Evolutionary conservation across 2,113 vertebrate genomes (phyloP).

Genomic region (Odontophorus gujanensis): DNA sequence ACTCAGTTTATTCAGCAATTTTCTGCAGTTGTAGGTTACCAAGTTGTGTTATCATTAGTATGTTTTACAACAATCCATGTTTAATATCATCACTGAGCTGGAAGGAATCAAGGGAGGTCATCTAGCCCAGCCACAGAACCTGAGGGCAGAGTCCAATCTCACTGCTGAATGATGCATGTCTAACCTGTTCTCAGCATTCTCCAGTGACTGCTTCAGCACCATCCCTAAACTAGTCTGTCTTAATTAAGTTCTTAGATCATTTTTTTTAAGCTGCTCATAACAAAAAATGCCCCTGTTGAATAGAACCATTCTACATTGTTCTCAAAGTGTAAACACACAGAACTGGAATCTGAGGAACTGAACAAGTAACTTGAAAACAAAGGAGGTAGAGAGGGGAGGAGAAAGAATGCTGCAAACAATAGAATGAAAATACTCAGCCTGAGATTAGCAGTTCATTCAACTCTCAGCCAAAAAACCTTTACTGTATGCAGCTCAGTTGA

Average conservation of each 20-base stretch:
- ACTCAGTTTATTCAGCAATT: not conserved
- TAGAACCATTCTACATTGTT: not conserved
- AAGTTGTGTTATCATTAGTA: not conserved
- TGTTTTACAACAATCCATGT: not conserved
- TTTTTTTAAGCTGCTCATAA: not conserved
- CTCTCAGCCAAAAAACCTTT: not conserved
- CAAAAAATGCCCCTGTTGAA: not conserved
- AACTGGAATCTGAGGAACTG: not conserved
- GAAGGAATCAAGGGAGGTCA: not conserved
- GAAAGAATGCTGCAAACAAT: slow-evolving; percentile 26
- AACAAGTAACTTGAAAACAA: not conserved
- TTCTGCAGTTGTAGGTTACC: not conserved
- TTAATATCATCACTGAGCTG: not conserved
- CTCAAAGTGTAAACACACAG: not conserved
- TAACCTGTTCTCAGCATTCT: not conserved
- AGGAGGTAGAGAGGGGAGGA: not conserved
- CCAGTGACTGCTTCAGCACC: not conserved
- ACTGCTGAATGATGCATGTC: not conserved
- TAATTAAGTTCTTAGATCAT: not conserved
- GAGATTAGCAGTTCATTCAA: slow-evolving; percentile 37
- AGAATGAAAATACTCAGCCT: slow-evolving; percentile 19
- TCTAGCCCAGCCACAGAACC: not conserved
- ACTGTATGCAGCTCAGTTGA: not conserved
- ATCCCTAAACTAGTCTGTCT: not conserved
- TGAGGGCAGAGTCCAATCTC: not conserved